Evolutionary conservation across 2,797 vertebrate species (phyloP), one percentile per base, ranked within the genome.

Genomic region (Rhynchotus rufescens): DNA sequence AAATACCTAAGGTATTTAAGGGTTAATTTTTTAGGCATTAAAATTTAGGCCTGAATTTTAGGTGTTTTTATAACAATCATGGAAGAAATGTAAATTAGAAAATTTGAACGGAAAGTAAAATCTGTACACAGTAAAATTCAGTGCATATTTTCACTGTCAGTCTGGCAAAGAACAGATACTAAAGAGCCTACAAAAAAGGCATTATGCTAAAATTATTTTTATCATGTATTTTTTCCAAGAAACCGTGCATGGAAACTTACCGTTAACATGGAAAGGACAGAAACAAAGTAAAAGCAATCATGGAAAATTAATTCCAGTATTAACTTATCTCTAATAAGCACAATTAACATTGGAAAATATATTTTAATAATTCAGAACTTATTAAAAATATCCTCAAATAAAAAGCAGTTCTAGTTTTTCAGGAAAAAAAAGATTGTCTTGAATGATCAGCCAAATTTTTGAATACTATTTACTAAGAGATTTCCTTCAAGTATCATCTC

Each of bases 1-100:
- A 94, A 87, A 91, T 40, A 25, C 72, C 47, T 73, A 38, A 59
- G 11, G 47, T 30, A 21, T 78, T 94, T 88, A 86, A 94, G 6
- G 13, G 75, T 86, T 69, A 73, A 77, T 36, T 60, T 89, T 92
- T 66, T 80, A 93, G 54, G 34, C 2, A 6, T 28, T 52, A 59
- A 76, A 86, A 65, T 23, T 30, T 22, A 34, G 17, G 5, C 32
- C 4, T 16, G 22, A 74, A 82, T 51, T 92, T 76, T 34, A 73
- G n/a, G 59, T 56, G 4, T 59, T 80, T 84, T 68, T 68, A 69
- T 22, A 49, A 45, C 40, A 22, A 66, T 4, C 22, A 32, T 1
- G 11, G 6, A 12, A 32, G 82, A 84, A 80, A 44, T 2, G 5
- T 78, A 16, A 73, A 56, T 34, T 75, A 38, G 56, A 54, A 72